A percentile compares a stretch with the other conserved stretches of the same genome.
These are phyloP conservation scores for Lepeophtheirus nordmannii DNA, from an alignment of 2,888 invertebrate species.

Conservation along the genomic window DNA sequence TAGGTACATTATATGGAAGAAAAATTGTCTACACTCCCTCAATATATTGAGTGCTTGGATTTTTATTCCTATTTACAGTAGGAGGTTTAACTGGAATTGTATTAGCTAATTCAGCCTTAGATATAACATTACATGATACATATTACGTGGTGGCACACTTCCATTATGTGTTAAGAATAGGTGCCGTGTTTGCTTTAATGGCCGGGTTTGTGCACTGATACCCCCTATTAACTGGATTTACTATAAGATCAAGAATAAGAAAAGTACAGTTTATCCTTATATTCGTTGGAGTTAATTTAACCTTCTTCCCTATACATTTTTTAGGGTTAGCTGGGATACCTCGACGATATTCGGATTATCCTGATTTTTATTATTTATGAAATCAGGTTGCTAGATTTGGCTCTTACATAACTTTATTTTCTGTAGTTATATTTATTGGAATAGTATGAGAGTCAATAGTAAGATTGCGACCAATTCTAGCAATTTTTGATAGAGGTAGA, in stretches of 20 bases:
- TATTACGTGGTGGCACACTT: conserved; percentile 71
- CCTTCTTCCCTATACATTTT: conserved; percentile 65
- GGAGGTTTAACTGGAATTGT: conserved; percentile 49
- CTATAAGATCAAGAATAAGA: conserved; percentile 50
- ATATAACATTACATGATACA: conserved; percentile 61
- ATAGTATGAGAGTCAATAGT: conserved; percentile 48
- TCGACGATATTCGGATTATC: conserved; percentile 58
- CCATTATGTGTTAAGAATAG: conserved; percentile 63
- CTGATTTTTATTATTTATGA: conserved; percentile 49
- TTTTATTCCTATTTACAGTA: conserved; percentile 59
- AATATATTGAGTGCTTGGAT: conserved; percentile 52
- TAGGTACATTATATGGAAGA: conserved; percentile 51
- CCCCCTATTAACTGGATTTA: conserved; percentile 48
- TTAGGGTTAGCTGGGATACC: conserved; percentile 54
- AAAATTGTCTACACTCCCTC: conserved; percentile 45
- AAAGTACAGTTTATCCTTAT: too few species aligned
- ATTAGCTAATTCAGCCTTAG: conserved; percentile 57
- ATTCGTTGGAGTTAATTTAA: conserved; percentile 61
- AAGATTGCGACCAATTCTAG: conserved; percentile 41
- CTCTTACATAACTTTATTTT: conserved; percentile 46
- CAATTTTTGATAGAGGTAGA: conserved; percentile 39
- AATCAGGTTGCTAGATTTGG: conserved; percentile 52
- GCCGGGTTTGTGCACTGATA: conserved; percentile 56
- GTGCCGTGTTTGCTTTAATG: conserved; percentile 62
- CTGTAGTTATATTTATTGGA: conserved; percentile 44